A percentile compares a stretch with the other conserved stretches of the same genome.
Evolutionary conservation across 2,113 vertebrate species (phyloP).

Genomic region (Mellivora capensis): DNA sequence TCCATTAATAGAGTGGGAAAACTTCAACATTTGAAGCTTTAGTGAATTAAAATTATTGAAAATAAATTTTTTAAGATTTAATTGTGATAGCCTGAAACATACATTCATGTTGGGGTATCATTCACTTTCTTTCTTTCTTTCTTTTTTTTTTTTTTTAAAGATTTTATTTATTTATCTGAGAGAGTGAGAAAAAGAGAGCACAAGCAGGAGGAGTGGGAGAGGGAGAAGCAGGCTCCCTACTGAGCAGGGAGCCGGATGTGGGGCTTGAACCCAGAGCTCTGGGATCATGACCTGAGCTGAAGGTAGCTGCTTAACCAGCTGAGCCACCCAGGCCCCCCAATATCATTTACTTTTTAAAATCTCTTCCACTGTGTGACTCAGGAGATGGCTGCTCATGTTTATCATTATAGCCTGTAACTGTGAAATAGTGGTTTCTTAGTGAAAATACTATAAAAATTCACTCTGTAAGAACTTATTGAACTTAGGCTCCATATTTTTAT

Average conservation of each 20-base stretch:
- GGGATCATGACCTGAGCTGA: too few species aligned
- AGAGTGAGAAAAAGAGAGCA: too few species aligned
- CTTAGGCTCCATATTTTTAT: background rate
- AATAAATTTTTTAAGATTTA: background rate
- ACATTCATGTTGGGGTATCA: background rate
- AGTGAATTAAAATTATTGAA: background rate
- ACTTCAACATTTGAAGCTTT: background rate
- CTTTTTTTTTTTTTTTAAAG: too few species aligned
- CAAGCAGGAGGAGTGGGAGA: too few species aligned
- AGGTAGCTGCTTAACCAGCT: too few species aligned
- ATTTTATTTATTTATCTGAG: too few species aligned
- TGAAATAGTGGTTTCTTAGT: background rate
- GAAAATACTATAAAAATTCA: conserved; percentile 4
- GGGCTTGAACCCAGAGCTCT: too few species aligned
- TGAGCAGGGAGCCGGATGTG: too few species aligned
- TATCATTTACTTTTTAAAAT: background rate
- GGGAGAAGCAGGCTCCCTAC: too few species aligned
- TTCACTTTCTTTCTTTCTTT: background rate
- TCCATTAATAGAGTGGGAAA: background rate
- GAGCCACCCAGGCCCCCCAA: too few species aligned
- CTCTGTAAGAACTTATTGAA: conserved; percentile 14
- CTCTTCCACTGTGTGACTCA: background rate
- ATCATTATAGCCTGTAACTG: background rate
- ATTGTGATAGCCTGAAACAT: background rate
- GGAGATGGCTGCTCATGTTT: background rate